Evolutionary conservation across 2,888 invertebrate genomes (phyloP), one percentile per base, ranked within the genome.

Genomic region (Ametastegia equiseti): DNA sequence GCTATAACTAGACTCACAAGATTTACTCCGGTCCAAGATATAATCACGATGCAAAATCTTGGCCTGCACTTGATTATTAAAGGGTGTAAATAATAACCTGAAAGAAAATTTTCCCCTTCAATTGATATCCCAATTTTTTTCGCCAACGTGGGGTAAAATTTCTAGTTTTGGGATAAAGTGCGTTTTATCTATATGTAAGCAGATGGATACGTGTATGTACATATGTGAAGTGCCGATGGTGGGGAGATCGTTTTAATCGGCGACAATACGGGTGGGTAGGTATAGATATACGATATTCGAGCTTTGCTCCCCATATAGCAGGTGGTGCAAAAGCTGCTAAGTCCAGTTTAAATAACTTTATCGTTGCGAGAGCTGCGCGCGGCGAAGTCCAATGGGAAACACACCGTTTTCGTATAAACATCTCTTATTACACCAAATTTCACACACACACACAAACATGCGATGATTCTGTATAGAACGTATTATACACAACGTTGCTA

Each of bases 271-370:
- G n/a, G n/a, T n/a, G n/a, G n/a, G n/a, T n/a, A n/a, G n/a, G n/a
- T n/a, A n/a, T n/a, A n/a, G n/a, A n/a, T n/a, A n/a, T 54, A 54
- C 19, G 5, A 15, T 63, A 69, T 69, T 23, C n/a, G 6, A 33
- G 63, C 63, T 36, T 65, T 9, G 30, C 23, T 47, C 11, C 15
- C 67, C n/a, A n/a, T n/a, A 71, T 36, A 67, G 47, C 84, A 84
- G 84, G 78, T 84, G 84, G 82, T 83, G 77, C 84, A 77, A 81
- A 82, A 81, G 78, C 82, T 81, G 82, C 78, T 84, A 84, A 84
- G 83, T 85, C 83, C 83, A 84, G 86, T 85, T 87, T 86, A 86
- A 87, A 86, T 87, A 86, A 82, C 85, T 86, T 88, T 88, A 88
- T 88, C 87, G 84, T 84, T 7, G 27, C 45, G 47, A 45, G 36